Conservation (phyloP, 53 echinoderm and acorn worm species). For the Pentamera pediparva region DNA sequence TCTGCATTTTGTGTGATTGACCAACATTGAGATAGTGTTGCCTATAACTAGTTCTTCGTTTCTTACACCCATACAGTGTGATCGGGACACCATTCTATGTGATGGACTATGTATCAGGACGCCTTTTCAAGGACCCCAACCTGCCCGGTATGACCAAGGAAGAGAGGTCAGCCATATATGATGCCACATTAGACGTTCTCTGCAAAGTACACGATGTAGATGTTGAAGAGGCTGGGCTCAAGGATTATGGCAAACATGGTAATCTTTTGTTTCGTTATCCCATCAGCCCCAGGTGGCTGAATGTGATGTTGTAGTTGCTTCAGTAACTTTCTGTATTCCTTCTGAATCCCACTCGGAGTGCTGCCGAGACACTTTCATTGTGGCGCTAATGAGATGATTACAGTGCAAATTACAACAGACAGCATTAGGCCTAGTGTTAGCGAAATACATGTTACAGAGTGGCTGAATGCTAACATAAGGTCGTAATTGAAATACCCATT, state of each 20-base stretch:
- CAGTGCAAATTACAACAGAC: too few species aligned
- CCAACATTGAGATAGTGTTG: too few species aligned
- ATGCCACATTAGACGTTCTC: conserved; percentile 62
- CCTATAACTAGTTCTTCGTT: too few species aligned
- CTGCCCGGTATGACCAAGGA: conserved; percentile 60
- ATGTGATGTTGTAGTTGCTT: background rate
- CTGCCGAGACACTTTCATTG: too few species aligned
- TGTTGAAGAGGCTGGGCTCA: conserved; percentile 68
- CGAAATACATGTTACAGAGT: too few species aligned
- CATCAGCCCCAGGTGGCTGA: background rate
- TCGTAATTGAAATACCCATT: too few species aligned
- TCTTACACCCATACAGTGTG: conserved; percentile 62
- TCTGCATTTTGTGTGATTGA: too few species aligned
- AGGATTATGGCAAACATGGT: conserved; percentile 93
- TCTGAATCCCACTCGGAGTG: background rate
- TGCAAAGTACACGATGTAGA: conserved; percentile 72
- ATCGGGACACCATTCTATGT: conserved; percentile 91
- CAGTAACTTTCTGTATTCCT: background rate
- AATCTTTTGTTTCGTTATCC: background rate
- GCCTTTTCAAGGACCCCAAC: conserved; percentile 74
- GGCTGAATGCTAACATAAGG: too few species aligned
- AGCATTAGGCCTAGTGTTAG: too few species aligned
- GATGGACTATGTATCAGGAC: conserved; percentile 81
- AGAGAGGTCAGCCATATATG: conserved; percentile 65
- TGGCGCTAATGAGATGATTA: too few species aligned